Percentiles rank a stretch among this genome's conserved stretches.
Evolutionary conservation across 2,113 vertebrate species (phyloP).

Genomic region (Clarias macrocephalus): DNA sequence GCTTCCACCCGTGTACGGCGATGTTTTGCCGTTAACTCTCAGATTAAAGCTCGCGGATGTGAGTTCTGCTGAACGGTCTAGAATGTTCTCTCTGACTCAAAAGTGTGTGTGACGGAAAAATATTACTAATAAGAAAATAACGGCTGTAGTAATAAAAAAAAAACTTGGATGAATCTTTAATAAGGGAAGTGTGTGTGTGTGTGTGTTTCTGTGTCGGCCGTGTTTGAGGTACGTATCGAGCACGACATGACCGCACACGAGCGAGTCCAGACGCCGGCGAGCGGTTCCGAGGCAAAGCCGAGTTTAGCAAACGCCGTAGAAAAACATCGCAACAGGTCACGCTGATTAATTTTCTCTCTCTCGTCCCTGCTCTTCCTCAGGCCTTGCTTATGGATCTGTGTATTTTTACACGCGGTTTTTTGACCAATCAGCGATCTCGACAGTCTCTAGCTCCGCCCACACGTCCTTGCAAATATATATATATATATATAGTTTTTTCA

Average conservation of each 20-base stretch:
- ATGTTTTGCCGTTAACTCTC: constrained; percentile 10
- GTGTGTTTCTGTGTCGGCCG: neutral
- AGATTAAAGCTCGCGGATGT: constrained; percentile 13
- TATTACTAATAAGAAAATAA: neutral
- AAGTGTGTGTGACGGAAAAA: neutral
- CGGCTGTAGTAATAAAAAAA: no score
- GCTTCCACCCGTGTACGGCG: neutral
- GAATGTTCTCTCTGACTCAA: neutral
- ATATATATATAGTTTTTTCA: no score
- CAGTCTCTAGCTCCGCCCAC: neutral
- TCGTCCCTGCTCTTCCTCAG: no score
- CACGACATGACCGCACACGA: neutral
- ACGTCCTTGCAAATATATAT: neutral
- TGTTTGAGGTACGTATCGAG: neutral
- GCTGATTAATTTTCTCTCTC: no score
- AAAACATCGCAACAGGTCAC: neutral
- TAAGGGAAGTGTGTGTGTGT: no score
- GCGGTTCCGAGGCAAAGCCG: no score
- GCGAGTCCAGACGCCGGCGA: no score
- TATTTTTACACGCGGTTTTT: no score
- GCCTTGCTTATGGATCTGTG: no score
- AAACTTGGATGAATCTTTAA: no score
- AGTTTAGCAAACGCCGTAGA: neutral
- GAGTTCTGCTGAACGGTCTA: neutral
- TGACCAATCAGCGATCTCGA: neutral